phyloP scores from a whole-genome alignment of 2,888 invertebrate species.

The Diarsia rubi region DNA sequence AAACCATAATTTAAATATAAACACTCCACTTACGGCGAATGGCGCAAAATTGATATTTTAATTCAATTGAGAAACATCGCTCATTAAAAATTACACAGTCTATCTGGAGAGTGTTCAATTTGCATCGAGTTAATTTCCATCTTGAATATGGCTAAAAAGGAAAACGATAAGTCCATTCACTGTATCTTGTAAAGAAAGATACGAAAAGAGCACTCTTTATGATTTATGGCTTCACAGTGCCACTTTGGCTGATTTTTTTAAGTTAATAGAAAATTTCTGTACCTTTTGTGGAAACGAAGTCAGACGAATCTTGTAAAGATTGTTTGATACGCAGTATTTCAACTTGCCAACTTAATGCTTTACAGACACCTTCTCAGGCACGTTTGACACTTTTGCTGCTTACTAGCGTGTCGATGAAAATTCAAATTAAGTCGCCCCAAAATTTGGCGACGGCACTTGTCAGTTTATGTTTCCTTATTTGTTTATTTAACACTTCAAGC shows the following conservation, averaged over 20 bases:
- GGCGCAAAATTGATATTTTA: conserved; percentile 45
- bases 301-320: neutral
- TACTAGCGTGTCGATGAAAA: too few relatives aligned
- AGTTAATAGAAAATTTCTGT: neutral
- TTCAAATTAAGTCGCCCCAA: too few relatives aligned
- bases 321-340: neutral
- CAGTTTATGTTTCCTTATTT: too few relatives aligned
- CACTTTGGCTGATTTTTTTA: neutral
- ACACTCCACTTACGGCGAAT: conserved; percentile 2
- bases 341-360: neutral
- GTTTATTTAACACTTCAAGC: too few relatives aligned
- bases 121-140: conserved; percentile 35
- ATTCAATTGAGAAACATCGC: conserved; percentile 37
- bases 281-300: neutral
- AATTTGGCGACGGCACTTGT: too few relatives aligned
- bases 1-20: conserved; percentile 21
- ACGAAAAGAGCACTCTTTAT: neutral
- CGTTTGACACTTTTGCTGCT: too few relatives aligned
- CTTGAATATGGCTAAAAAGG: conserved; percentile 22
- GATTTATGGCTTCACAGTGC: neutral
- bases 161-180: conserved; percentile 6
- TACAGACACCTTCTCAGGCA: neutral
- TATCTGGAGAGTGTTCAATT: conserved; percentile 35
- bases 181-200: neutral
- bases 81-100: conserved; percentile 55